These are phyloP conservation scores for Ornithoptera alexandrae DNA, from an alignment of 2,888 invertebrate species.

Conservation along the genomic window DNA sequence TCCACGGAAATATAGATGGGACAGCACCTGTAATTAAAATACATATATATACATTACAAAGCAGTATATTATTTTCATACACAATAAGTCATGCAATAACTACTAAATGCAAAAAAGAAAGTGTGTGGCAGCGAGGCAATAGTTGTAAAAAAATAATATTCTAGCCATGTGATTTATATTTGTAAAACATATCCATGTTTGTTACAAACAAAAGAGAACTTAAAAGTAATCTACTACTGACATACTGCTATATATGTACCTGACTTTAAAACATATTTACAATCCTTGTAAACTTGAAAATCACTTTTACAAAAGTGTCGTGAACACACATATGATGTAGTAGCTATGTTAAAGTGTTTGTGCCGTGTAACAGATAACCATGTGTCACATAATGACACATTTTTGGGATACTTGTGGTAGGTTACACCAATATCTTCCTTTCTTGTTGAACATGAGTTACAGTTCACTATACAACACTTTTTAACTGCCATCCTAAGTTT, in stretches of 20 bases:
- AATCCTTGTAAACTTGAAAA: conserved; percentile 84
- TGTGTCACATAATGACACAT: conserved; percentile 77
- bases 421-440: conserved; percentile 85
- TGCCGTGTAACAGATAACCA: conserved; percentile 84
- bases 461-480: conserved; percentile 82
- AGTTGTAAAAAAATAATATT: conserved; percentile 6
- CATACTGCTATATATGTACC: conserved; percentile 49
- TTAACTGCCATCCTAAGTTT: conserved; percentile 79
- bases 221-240: conserved; percentile 29
- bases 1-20: conserved; percentile 87
- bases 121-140: background rate
- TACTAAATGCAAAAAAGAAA: conserved; percentile 19
- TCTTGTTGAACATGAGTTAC: conserved; percentile 81
- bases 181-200: background rate
- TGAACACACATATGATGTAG: conserved; percentile 85
- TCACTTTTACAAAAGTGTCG: conserved; percentile 87
- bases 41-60: conserved; percentile 6
- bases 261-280: conserved; percentile 85
- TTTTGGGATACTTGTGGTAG: conserved; percentile 87
- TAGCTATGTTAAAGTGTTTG: conserved; percentile 73
- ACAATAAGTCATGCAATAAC: conserved; percentile 22
- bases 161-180: conserved; percentile 4
- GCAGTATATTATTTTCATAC: background rate
- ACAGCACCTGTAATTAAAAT: conserved; percentile 77
- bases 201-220: conserved; percentile 22